Conservation (phyloP, 2,113 vertebrate species). For the Panthera leo region DNA sequence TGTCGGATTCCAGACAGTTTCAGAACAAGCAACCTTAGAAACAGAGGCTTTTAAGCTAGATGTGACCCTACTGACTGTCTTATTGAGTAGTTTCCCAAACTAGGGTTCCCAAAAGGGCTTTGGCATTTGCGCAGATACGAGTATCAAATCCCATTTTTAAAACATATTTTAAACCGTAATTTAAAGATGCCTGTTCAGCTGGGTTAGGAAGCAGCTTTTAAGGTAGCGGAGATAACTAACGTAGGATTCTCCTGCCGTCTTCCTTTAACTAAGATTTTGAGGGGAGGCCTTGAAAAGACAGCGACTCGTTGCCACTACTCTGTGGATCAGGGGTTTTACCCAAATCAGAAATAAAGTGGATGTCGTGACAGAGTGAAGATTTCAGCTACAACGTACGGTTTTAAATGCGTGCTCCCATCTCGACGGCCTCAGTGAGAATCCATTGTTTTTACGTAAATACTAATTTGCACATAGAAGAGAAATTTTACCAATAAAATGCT, state of each 20-base stretch:
- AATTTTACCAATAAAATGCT: constrained; percentile 37
- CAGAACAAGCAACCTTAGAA: not conserved
- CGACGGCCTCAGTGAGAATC: not conserved
- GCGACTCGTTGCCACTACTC: not conserved
- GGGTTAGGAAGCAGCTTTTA: not conserved
- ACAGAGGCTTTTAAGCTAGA: not conserved
- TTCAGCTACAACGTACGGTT: not conserved
- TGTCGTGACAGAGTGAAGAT: not conserved
- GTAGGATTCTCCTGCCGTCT: not conserved
- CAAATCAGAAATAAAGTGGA: not conserved
- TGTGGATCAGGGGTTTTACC: not conserved
- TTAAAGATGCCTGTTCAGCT: not conserved
- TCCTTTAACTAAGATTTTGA: not conserved
- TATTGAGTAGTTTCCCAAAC: not conserved
- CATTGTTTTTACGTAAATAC: not conserved
- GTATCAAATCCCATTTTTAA: not conserved
- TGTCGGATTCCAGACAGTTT: not conserved
- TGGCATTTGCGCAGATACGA: not conserved
- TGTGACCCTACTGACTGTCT: not conserved
- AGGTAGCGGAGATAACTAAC: not conserved
- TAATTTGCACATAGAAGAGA: not conserved
- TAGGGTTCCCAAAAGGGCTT: not conserved
- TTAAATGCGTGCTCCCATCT: not conserved
- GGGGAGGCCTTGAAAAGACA: not conserved
- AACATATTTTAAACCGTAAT: not conserved